A percentile compares a stretch with the other conserved stretches of the same genome.
Evolutionary conservation across 2,888 invertebrate genomes (phyloP).

Genomic region (Halocaridina rubra): DNA sequence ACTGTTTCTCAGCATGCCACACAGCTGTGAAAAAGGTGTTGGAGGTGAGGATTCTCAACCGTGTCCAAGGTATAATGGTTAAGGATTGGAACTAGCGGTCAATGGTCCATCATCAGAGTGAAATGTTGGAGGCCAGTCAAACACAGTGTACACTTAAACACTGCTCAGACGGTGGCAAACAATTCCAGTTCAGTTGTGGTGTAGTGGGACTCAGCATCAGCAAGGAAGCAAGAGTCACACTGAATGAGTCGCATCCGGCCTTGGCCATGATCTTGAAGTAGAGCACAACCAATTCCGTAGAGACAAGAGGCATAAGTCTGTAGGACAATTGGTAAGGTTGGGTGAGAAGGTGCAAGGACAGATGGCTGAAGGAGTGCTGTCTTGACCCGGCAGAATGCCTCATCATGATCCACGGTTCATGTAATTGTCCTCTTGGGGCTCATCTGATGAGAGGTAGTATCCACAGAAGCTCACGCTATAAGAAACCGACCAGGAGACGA

Average conservation of each 20-base stretch:
- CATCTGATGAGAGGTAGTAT: background rate
- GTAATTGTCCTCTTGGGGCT: background rate
- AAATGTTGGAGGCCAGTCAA: background rate
- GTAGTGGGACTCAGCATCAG: background rate
- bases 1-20: background rate
- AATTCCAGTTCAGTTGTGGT: background rate
- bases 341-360: background rate
- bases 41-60: background rate
- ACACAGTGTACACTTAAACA: background rate
- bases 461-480: background rate
- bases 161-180: background rate
- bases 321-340: background rate
- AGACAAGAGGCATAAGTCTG: background rate
- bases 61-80: background rate
- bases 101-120: background rate
- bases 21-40: background rate
- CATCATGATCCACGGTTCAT: background rate
- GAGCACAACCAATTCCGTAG: background rate
- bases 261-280: background rate
- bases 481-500: no score
- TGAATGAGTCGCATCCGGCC: background rate
- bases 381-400: no score
- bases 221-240: background rate
- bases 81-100: background rate
- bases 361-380: no score